Percentiles rank a stretch among this genome's conserved stretches.
Conservation (phyloP, 2,797 vertebrate species). For the Picus viridis region DNA sequence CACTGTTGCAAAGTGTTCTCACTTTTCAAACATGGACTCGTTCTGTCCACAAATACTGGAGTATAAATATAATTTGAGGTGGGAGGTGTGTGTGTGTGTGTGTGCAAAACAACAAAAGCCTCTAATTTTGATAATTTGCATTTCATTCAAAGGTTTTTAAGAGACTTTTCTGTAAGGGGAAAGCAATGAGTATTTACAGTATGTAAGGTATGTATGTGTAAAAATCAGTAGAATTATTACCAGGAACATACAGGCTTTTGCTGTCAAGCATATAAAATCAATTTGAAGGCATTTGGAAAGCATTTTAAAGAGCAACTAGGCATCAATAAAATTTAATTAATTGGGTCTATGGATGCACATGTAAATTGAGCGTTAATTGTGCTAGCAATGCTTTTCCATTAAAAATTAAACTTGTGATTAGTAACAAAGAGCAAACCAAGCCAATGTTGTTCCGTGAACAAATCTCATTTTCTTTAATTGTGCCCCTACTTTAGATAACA, state of each 20-base stretch:
- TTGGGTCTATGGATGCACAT: slow-evolving; percentile 81
- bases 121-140: neutral
- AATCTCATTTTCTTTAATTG: slow-evolving; percentile 71
- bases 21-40: neutral
- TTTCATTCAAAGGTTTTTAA: neutral
- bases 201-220: slow-evolving; percentile 4
- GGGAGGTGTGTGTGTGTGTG: too few relatives aligned
- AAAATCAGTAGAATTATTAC: slow-evolving; percentile 51
- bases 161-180: neutral
- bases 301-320: slow-evolving; percentile 82
- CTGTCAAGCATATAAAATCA: slow-evolving; percentile 80
- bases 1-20: neutral
- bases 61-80: neutral
- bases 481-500: slow-evolving; percentile 63
- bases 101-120: too few relatives aligned
- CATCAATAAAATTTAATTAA: slow-evolving; percentile 87
- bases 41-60: neutral
- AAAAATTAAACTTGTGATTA: slow-evolving; percentile 84
- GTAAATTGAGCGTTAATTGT: slow-evolving; percentile 85
- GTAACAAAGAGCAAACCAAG: slow-evolving; percentile 62
- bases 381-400: slow-evolving; percentile 82
- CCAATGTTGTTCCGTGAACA: slow-evolving; percentile 71
- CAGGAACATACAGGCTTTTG: slow-evolving; percentile 59
- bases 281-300: slow-evolving; percentile 81
- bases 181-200: neutral